Conservation (phyloP, 2,888 invertebrate species). For the Caenorhabditis sulstoni region DNA sequence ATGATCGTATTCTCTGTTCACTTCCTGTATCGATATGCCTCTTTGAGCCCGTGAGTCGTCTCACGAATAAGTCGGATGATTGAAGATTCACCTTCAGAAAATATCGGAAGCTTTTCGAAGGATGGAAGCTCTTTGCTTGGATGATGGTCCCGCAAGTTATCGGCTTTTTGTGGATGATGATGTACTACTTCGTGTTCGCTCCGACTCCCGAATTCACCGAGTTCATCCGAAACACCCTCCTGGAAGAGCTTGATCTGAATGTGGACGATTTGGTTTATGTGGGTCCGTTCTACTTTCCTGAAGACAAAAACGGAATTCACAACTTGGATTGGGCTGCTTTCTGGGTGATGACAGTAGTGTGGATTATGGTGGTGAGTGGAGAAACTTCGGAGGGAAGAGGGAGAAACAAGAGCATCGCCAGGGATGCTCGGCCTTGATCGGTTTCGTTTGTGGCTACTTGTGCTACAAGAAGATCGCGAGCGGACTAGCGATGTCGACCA, state of each 20-base stretch:
- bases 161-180: conserved; percentile 27
- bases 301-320: conserved; percentile 22
- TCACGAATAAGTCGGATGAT: neutral
- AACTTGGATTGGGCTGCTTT: conserved; percentile 12
- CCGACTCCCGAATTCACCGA: conserved; percentile 33
- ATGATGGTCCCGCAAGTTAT: conserved; percentile 7
- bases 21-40: conserved; percentile 38
- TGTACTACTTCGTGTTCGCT: conserved; percentile 31
- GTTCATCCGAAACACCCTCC: conserved; percentile 17
- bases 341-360: conserved; percentile 30
- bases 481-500: neutral
- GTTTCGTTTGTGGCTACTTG: neutral
- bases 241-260: conserved; percentile 41
- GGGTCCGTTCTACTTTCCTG: conserved; percentile 36
- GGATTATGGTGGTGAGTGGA: conserved; percentile 39
- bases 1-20: conserved; percentile 27
- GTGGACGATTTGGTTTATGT: conserved; percentile 34
- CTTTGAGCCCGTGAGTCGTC: conserved; percentile 18
- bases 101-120: conserved; percentile 22
- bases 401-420: too few species aligned
- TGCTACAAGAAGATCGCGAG: neutral
- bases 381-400: too few species aligned
- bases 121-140: conserved; percentile 10
- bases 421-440: neutral
- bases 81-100: conserved; percentile 10